phyloP scores from a whole-genome alignment of 2,888 invertebrate species.

The Pseudanteris insignis region DNA sequence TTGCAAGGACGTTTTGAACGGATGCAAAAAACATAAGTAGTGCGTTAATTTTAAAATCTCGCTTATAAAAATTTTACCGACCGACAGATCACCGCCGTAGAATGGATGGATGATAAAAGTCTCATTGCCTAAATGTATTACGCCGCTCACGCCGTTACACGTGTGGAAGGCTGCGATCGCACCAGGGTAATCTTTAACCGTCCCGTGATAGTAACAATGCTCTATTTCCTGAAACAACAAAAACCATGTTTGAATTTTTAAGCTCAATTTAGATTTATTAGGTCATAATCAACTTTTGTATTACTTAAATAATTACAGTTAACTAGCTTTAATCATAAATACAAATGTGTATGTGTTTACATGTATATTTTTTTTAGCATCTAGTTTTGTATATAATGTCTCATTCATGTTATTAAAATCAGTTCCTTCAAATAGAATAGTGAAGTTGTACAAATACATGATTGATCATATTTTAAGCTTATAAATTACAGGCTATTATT shows the following conservation, averaged over 20 bases:
- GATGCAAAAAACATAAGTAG: background rate
- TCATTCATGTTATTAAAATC: no score
- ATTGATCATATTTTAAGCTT: no score
- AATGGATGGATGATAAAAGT: slow-evolving; percentile 98
- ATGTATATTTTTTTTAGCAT: no score
- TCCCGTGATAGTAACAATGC: slow-evolving; percentile 98
- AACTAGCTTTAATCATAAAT: slow-evolving; percentile 3
- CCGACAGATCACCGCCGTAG: slow-evolving; percentile 95
- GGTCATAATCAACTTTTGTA: background rate
- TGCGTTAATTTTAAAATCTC: slow-evolving; percentile 9
- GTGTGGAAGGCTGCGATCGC: slow-evolving; percentile 97
- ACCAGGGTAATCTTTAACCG: slow-evolving; percentile 95
- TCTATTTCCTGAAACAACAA: slow-evolving; percentile 82
- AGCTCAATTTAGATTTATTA: slow-evolving; percentile 10
- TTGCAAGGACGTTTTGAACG: background rate
- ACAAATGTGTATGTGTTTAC: no score
- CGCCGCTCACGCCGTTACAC: slow-evolving; percentile 96
- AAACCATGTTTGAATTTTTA: slow-evolving; percentile 16
- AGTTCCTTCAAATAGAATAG: no score
- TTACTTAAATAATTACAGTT: background rate
- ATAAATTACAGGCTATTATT: no score
- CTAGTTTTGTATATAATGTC: no score
- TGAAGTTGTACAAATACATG: no score
- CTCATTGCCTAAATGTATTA: slow-evolving; percentile 97
- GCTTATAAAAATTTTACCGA: slow-evolving; percentile 71